phyloP scores from a whole-genome alignment of 2,113 vertebrate species.

The Mesembrinibis cayennensis region DNA sequence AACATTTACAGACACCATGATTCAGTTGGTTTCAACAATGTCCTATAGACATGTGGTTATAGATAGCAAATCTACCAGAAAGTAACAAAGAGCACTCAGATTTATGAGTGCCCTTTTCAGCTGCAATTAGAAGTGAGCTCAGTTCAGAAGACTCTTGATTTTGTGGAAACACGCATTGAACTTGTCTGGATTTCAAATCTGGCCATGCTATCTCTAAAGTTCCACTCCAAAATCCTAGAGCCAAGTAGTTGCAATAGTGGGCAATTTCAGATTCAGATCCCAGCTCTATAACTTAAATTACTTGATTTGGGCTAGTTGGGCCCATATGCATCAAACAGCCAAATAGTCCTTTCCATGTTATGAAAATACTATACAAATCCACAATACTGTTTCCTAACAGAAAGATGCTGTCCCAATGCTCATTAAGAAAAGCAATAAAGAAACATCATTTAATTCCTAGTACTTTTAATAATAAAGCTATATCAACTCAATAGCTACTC shows the following conservation, averaged over 20 bases:
- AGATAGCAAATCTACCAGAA: not conserved
- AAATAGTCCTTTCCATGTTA: not conserved
- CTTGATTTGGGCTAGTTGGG: not conserved
- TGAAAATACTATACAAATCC: not conserved
- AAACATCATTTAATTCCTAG: not conserved
- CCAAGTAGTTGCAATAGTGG: not conserved
- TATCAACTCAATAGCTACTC: not conserved
- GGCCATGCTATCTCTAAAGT: not conserved
- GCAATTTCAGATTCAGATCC: not conserved
- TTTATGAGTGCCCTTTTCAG: not conserved
- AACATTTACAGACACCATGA: not conserved
- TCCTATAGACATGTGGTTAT: not conserved
- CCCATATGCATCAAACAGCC: not conserved
- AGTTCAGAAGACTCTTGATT: not conserved
- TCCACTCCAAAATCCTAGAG: not conserved
- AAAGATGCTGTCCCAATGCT: not conserved
- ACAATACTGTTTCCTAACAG: not conserved
- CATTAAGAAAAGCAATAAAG: not conserved
- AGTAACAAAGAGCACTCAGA: not conserved
- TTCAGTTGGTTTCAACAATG: not conserved
- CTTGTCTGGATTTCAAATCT: not conserved
- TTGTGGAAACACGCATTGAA: not conserved
- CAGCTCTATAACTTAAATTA: not conserved
- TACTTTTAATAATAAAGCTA: not conserved
- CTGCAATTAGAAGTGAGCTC: not conserved